These are phyloP conservation scores for Apamea monoglypha DNA, from an alignment of 2,888 invertebrate genomes.

Conservation along the genomic window DNA sequence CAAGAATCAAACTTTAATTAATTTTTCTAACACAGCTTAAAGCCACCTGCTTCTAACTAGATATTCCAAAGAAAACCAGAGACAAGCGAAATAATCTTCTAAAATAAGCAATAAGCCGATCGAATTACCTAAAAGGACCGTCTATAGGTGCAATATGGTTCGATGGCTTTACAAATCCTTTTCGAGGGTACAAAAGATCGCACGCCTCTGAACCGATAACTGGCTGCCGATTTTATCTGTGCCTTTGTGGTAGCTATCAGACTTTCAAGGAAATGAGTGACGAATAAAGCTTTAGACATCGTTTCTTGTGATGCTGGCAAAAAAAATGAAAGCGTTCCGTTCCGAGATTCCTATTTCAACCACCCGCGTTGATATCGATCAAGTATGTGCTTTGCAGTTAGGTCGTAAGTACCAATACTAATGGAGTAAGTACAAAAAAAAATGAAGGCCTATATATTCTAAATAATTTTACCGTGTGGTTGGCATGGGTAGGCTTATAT, in stretches of 20 bases:
- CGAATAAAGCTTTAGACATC: conserved; percentile 62
- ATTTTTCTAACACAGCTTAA: background rate
- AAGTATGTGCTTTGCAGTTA: conserved; percentile 20
- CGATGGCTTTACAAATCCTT: conserved; percentile 73
- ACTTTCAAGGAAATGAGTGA: conserved; percentile 73
- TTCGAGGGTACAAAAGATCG: conserved; percentile 73
- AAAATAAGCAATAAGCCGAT: conserved; percentile 64
- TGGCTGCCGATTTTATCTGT: conserved; percentile 77
- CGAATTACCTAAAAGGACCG: conserved; percentile 66
- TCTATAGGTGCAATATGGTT: conserved; percentile 67
- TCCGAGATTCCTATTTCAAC: conserved; percentile 47
- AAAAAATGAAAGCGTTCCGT: conserved; percentile 41
- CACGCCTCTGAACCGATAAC: conserved; percentile 72
- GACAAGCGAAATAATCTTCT: conserved; percentile 24
- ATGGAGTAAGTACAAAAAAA: background rate
- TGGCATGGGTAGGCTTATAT: background rate
- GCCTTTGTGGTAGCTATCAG: conserved; percentile 72
- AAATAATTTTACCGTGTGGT: background rate
- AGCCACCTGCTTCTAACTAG: background rate
- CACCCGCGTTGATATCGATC: conserved; percentile 32
- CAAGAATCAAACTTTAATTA: background rate
- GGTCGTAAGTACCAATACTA: background rate
- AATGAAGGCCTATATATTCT: background rate
- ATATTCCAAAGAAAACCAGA: conserved; percentile 22
- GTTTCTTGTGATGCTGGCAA: conserved; percentile 42